Evolutionary conservation across 2,113 vertebrate genomes (phyloP), one percentile per base, ranked within the genome.

Genomic region (Propithecus coquereli): DNA sequence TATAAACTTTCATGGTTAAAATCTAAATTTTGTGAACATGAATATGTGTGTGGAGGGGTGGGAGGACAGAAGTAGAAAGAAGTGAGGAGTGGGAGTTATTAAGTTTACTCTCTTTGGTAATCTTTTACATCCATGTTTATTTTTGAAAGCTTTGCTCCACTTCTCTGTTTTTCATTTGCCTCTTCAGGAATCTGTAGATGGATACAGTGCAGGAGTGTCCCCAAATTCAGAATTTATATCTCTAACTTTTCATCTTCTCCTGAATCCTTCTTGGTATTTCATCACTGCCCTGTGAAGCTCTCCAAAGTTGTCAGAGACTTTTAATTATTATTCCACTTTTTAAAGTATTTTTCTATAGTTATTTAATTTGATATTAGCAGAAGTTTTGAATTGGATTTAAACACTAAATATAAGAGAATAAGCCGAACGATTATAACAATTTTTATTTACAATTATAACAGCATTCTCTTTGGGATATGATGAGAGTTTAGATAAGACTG

Each of bases 401-500:
- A 37, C 37, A 37, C 14, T 71, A 89, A 88, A 45, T 79, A 5
- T 40, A 30, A 74, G 59, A 82, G 27, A 81, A 61, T 73, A 68
- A 76, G 52, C 52, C 25, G 27, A 91, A 91, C 30, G 52, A 59
- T 59, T 87, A 20, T 61, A 14, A 91, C 82, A 27, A 25, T 79
- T 83, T 66, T 73, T 80, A 50, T 81, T 94, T 77, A 76, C 6
- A 50, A 81, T 66, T 73, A 66, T 14, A 70, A 45, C 47, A 63
- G 0, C 25, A 65, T 59, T 94, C 9, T 71, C 23, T 74, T 57
- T 81, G 14, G 7, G 16, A 66, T 91, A 87, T n/a, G 30, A n/a
- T 81, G 40, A 80, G 20, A 65, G 10, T 90, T 87, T 81, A 91
- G 34, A 32, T 91, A 52, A 74, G n/a, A 81, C 4, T 74, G 45